phyloP scores from a whole-genome alignment of 1,140 invertebrate genomes.

The Platorchestia sp. region DNA sequence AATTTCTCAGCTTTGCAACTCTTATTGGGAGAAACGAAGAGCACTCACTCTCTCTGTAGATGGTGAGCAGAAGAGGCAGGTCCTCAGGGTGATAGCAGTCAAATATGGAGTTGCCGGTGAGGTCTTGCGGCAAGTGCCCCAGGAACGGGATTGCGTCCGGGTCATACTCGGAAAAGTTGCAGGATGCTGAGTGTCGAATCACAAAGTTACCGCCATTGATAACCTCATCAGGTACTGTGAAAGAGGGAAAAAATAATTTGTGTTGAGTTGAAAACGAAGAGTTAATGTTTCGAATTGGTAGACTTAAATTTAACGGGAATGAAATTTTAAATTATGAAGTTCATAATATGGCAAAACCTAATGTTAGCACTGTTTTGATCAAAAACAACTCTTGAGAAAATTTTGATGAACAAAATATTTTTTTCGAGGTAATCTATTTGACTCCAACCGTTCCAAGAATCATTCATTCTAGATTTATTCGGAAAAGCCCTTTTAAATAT shows the following conservation, averaged over 20 bases:
- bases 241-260: background rate
- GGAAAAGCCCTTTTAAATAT: too few relatives aligned
- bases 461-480: too few relatives aligned
- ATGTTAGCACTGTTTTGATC: too few relatives aligned
- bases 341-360: too few relatives aligned
- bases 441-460: too few relatives aligned
- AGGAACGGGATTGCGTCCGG: slow-evolving; percentile 83
- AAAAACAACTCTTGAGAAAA: too few relatives aligned
- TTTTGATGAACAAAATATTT: too few relatives aligned
- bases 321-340: too few relatives aligned
- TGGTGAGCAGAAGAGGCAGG: slow-evolving; percentile 81
- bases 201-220: slow-evolving; percentile 76
- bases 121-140: slow-evolving; percentile 90
- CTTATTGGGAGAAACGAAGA: background rate
- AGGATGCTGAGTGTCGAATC: slow-evolving; percentile 82
- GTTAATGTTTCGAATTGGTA: too few relatives aligned
- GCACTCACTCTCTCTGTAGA: slow-evolving; percentile 84
- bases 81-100: slow-evolving; percentile 92
- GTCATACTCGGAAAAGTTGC: slow-evolving; percentile 83
- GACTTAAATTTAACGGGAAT: too few relatives aligned
- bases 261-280: too few relatives aligned
- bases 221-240: slow-evolving; percentile 68
- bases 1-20: background rate
- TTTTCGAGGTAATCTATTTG: too few relatives aligned
- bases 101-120: slow-evolving; percentile 84